Evolutionary conservation across 2,113 vertebrate genomes (phyloP), one percentile per base, ranked within the genome.

Genomic region (Tachuris rubrigastra): DNA sequence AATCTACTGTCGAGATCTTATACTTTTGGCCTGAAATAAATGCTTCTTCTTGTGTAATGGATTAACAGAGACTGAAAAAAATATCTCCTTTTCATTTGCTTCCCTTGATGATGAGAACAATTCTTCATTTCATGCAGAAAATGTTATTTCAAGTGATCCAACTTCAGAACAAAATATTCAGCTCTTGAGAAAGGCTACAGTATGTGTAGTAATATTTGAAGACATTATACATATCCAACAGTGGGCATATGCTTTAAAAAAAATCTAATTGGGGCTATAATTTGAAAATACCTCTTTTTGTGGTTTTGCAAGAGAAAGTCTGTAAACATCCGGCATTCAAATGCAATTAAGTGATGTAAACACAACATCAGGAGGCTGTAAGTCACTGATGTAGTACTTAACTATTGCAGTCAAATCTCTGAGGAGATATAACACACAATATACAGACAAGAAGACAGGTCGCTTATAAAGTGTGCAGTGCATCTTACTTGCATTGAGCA

Each of bases 71-170:
- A 77, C 47, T 59, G 44, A 46, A 68, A 85, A 79, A 37, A 75
- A 69, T 17, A 35, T 37, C 67, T 94, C 37, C 14, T 95, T 77
- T 93, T 91, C 75, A 86, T 69, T 83, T 5, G 1, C 65, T 79
- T 89, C 80, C 55, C 52, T 73, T 87, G 56, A 75, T 39, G 28
- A 81, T 27, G 22, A 91, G 87, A 96, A 93, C 91, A 90, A 91
- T 91, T 89, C 78, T 42, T 77, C 59, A 68, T 67, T 87, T 94
- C 76, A 97, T 85, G 73, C 44, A 72, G 59, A 87, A 96, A 94
- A 89, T 44, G 44, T 62, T 96, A 78, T 75, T 84, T 49, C 44
- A 65, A 81, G 52, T 39, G 73, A 92, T 94, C 85, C 85, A 91
- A 80, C 47, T 94, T 87, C 41, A 86, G 84, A 80, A 89, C 80